These are phyloP conservation scores for Eilema griseolum DNA, from an alignment of 2,888 invertebrate genomes.

Conservation along the genomic window DNA sequence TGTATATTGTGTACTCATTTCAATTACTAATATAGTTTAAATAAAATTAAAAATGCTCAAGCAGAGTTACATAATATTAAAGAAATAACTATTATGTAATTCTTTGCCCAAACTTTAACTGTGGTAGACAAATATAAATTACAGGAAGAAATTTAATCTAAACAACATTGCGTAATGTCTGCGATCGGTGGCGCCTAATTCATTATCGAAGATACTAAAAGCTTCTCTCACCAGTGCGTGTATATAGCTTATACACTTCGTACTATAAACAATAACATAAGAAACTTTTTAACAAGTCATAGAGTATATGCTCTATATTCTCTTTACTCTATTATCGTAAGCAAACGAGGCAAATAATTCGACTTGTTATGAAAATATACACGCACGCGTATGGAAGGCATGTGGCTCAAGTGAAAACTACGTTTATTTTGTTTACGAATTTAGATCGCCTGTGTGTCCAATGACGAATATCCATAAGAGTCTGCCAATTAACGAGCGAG, in stretches of 20 bases:
- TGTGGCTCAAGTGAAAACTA: slow-evolving; percentile 62
- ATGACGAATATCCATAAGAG: slow-evolving; percentile 44
- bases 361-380: slow-evolving; percentile 82
- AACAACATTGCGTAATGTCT: slow-evolving; percentile 39
- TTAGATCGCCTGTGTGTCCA: slow-evolving; percentile 45
- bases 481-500: slow-evolving; percentile 47
- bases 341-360: slow-evolving; percentile 81
- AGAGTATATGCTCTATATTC: slow-evolving; percentile 63
- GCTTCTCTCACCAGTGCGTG: slow-evolving; percentile 75
- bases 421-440: slow-evolving; percentile 52
- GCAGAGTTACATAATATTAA: too few relatives aligned
- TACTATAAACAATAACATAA: slow-evolving; percentile 83
- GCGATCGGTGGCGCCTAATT: slow-evolving; percentile 50
- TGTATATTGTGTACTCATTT: too few relatives aligned
- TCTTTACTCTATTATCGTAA: slow-evolving; percentile 61
- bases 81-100: neutral
- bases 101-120: neutral
- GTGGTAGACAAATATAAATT: slow-evolving; percentile 12
- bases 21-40: too few relatives aligned
- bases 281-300: slow-evolving; percentile 83
- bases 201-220: slow-evolving; percentile 68
- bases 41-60: too few relatives aligned
- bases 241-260: slow-evolving; percentile 70
- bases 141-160: slow-evolving; percentile 22
- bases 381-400: slow-evolving; percentile 67